Base-by-base conservation (phyloP, 2,113 vertebrate genomes). In the Channa maculata region DNA sequence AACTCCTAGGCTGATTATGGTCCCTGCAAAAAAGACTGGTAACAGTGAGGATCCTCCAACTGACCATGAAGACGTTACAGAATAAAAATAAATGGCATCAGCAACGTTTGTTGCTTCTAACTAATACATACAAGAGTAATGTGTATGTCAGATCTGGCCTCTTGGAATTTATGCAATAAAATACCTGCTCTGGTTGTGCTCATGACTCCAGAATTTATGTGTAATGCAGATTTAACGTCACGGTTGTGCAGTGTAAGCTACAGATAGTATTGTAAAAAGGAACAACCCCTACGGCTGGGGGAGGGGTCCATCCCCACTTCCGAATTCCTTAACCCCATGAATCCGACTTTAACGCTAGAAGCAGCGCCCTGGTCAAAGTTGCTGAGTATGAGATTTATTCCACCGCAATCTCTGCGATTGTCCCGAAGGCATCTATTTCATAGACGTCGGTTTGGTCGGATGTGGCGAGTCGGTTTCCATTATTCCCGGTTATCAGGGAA, bases 291-390 rank as follows among this genome's bases (percentile, higher is more conserved):
- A 15, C 15, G 50, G 43, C 44, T 80, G 68, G 86, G 93, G 86
- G 76, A 71, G 72, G 91, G 90, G 85, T 58, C 71, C 79, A 78
- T 58, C 70, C 64, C 60, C 75, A 91, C 91, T 93, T 94, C 94
- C 91, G 91, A 94, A 93, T 94, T 94, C 93, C 91, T 92, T 1
- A 75, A 85, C 83, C 83, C 87, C 75, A 77, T 71, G 86, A 86
- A 91, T 82, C 78, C 73, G 73, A 83, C 80, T 85, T 79, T 82
- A 67, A 86, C 69, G 84, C 72, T 15, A 82, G 82, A 80, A 54
- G 66, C 63, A 49, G 75, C 61, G 46, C 62, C 64, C 65, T 8
- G 79, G 24, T 39, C 60, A 52, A 46, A 76, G 53, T 5, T 12
- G 64, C 63, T 39, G 65, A 65, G 38, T 44, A 3, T 8, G 75